Percentiles rank a stretch among this genome's conserved stretches.
Conservation (phyloP, 2,113 vertebrate species). For the Daboia siamensis region DNA sequence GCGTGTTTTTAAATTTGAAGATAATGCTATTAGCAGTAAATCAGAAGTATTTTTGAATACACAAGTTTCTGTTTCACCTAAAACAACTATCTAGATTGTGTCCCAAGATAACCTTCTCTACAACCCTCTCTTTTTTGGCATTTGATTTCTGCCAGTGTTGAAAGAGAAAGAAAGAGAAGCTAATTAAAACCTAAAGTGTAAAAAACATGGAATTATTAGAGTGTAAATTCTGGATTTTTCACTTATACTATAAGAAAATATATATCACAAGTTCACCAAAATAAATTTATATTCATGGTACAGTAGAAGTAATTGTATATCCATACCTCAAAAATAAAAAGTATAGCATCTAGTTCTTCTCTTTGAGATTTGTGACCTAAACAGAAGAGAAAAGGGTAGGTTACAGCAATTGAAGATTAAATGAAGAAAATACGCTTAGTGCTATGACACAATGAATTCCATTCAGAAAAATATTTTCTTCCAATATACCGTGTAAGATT, state of each 20-base stretch:
- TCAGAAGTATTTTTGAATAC: background rate
- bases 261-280: background rate
- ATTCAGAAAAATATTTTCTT: background rate
- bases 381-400: conserved; percentile 34
- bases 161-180: background rate
- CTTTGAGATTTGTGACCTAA: conserved; percentile 97
- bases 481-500: background rate
- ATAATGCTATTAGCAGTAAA: background rate
- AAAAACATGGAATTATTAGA: background rate
- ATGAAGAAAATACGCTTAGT: background rate
- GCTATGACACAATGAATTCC: background rate
- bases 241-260: background rate
- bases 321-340: conserved; percentile 99
- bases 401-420: background rate
- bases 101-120: background rate
- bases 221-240: background rate
- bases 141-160: background rate
- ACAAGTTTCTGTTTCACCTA: background rate
- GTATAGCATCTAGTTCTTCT: conserved; percentile 97
- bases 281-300: conserved; percentile 1
- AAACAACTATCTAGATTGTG: background rate
- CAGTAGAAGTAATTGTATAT: background rate
- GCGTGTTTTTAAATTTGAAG: background rate
- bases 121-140: background rate
- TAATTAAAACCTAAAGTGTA: background rate